A percentile compares a stretch with the other conserved stretches of the same genome.
phyloP scores from a whole-genome alignment of 2,113 vertebrate species.

The Thalassarche chlororhynchos region DNA sequence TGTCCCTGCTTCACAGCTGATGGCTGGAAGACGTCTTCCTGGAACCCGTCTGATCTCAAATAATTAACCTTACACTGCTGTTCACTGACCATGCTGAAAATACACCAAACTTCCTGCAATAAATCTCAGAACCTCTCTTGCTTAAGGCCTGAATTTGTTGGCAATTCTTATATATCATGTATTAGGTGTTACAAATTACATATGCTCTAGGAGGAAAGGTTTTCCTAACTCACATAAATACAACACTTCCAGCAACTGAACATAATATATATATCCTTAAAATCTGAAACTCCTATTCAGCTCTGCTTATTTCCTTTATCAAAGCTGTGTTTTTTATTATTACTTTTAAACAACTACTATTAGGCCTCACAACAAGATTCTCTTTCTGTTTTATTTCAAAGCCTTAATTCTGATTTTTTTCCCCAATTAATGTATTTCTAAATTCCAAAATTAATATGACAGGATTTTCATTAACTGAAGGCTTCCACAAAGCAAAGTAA shows the following conservation, averaged over 20 bases:
- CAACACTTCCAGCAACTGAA: background rate
- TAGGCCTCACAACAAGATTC: background rate
- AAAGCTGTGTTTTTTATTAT: background rate
- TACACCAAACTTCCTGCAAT: background rate
- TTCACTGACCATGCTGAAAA: background rate
- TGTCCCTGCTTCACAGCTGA: background rate
- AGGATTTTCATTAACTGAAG: slow-evolving; percentile 18
- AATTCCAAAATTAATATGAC: slow-evolving; percentile 38
- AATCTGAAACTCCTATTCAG: background rate
- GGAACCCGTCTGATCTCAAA: background rate
- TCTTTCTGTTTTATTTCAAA: slow-evolving; percentile 31
- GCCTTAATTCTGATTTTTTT: background rate
- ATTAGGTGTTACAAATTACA: background rate
- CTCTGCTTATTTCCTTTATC: background rate
- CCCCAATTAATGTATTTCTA: background rate
- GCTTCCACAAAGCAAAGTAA: slow-evolving; percentile 19
- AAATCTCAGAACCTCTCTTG: background rate
- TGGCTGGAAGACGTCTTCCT: background rate
- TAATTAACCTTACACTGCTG: background rate
- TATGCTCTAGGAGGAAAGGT: background rate
- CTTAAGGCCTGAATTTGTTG: background rate
- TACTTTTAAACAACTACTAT: slow-evolving; percentile 19
- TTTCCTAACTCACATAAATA: background rate
- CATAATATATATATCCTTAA: background rate
- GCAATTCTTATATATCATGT: background rate